Evolutionary conservation across 2,113 vertebrate species (phyloP), one percentile per base, ranked within the genome.

Genomic region (Meriones unguiculatus): DNA sequence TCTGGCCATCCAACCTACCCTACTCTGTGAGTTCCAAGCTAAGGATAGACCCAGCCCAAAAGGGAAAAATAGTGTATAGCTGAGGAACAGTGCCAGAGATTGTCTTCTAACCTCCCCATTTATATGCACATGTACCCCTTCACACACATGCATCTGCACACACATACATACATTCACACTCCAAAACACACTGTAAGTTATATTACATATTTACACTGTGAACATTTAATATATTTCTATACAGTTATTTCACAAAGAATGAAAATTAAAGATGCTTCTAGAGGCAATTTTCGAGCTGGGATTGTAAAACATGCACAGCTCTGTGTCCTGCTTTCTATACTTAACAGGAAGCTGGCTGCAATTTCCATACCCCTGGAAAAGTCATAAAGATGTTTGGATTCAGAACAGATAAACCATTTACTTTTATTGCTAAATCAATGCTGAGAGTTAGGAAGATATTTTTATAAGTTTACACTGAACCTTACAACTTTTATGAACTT

Each of bases 211-310:
- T 57, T 57, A 22, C 50, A 28, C n/a, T 38, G 3, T 94, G 91
- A 93, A 65, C 25, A 75, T 93, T 95, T 94, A 89, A 88, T 80
- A 20, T 77, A 30, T 95, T 90, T 78, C 50, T 92, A 18, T 85
- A 17, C 89, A 94, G 57, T 41, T 82, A 22, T 91, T 75, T 77
- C 41, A 73, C 62, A 65, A 17, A 11, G 50, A 38, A 32, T 62
- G 59, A 35, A 76, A 89, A 64, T 76, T 87, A 85, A 70, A 95
- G 75, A 76, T 41, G 28, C 46, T 64, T 57, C 17, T 38, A 35
- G 38, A 7, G n/a, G 20, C 2, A 0, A n/a, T 75, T 94, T 94
- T 93, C 87, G 77, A 86, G 64, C 57, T 81, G 12, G 22, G 15
- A 72, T 93, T 81, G 85, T 82, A 89, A 95, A 91, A 93, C 38